A percentile compares a stretch with the other conserved stretches of the same genome.
phyloP scores from a whole-genome alignment of 2,797 vertebrate species.

The Hyperoplus immaculatus region DNA sequence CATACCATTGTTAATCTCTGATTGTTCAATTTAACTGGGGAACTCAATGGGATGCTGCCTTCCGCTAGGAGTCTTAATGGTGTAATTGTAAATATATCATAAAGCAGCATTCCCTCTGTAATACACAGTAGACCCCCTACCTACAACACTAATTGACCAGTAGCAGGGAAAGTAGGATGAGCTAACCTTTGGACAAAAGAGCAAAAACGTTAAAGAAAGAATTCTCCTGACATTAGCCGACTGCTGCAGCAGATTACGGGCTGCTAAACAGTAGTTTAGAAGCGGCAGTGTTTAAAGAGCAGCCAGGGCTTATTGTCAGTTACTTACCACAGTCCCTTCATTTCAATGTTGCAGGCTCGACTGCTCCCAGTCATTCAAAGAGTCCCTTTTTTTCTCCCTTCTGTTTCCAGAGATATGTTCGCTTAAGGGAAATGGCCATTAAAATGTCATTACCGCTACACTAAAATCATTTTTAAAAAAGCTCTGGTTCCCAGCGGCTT shows the following conservation, averaged over 20 bases:
- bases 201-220: constrained; percentile 11
- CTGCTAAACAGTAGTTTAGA: constrained; percentile 68
- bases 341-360: constrained; percentile 71
- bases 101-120: background rate
- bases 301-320: constrained; percentile 72
- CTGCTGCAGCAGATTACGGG: constrained; percentile 70
- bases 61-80: constrained; percentile 33
- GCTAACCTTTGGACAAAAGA: constrained; percentile 47
- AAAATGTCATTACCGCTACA: constrained; percentile 83
- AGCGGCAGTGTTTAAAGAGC: constrained; percentile 72
- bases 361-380: constrained; percentile 69
- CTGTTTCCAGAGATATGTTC: constrained; percentile 78
- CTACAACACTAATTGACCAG: constrained; percentile 33
- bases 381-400: constrained; percentile 40
- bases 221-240: constrained; percentile 59
- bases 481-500: constrained; percentile 74
- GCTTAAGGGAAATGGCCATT: constrained; percentile 81
- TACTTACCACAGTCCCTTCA: constrained; percentile 65
- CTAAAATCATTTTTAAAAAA: constrained; percentile 80
- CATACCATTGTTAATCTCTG: background rate
- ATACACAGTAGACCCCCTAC: constrained; percentile 15
- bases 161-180: constrained; percentile 19
- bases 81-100: constrained; percentile 47
- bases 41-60: background rate
- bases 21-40: constrained; percentile 33